Percentiles rank a stretch among this genome's conserved stretches.
Evolutionary conservation across 1,140 invertebrate genomes (phyloP).

Genomic region (Drosophila sp.): DNA sequence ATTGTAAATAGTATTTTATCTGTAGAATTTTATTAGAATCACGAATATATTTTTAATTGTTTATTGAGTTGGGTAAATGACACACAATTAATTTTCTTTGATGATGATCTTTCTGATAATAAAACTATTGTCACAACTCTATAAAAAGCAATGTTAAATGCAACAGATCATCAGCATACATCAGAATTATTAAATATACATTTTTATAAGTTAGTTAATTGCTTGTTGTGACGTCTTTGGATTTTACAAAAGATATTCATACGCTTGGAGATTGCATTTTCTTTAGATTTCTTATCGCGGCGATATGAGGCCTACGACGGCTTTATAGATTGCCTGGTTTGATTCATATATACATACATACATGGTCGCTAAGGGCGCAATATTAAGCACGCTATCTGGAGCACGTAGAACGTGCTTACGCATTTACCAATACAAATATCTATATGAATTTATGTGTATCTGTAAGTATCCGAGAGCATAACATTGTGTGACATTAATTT

Average conservation of each 20-base stretch:
- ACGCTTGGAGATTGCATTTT: slow-evolving; percentile 16
- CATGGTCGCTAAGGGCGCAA: slow-evolving; percentile 35
- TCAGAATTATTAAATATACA: slow-evolving; percentile 9
- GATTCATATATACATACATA: slow-evolving; percentile 35
- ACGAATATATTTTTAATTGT: slow-evolving; percentile 24
- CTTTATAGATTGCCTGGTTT: slow-evolving; percentile 47
- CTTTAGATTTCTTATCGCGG: slow-evolving; percentile 30
- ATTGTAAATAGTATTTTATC: slow-evolving; percentile 10
- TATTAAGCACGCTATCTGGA: slow-evolving; percentile 46
- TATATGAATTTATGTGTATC: background rate
- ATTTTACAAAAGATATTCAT: slow-evolving; percentile 20
- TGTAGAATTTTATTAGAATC: slow-evolving; percentile 17
- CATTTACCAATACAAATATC: slow-evolving; percentile 8
- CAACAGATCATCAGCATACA: background rate
- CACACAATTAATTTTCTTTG: slow-evolving; percentile 16
- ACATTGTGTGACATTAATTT: slow-evolving; percentile 14
- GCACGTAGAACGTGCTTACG: slow-evolving; percentile 39
- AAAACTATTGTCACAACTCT: slow-evolving; percentile 7
- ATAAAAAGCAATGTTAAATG: background rate
- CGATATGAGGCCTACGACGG: slow-evolving; percentile 23
- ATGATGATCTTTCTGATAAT: slow-evolving; percentile 9
- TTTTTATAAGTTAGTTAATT: slow-evolving; percentile 15
- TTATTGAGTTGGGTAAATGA: slow-evolving; percentile 13
- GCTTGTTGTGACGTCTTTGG: slow-evolving; percentile 24
- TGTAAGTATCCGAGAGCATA: background rate